Conservation (phyloP, 2,888 invertebrate genomes). For the Nemurella pictetii region DNA sequence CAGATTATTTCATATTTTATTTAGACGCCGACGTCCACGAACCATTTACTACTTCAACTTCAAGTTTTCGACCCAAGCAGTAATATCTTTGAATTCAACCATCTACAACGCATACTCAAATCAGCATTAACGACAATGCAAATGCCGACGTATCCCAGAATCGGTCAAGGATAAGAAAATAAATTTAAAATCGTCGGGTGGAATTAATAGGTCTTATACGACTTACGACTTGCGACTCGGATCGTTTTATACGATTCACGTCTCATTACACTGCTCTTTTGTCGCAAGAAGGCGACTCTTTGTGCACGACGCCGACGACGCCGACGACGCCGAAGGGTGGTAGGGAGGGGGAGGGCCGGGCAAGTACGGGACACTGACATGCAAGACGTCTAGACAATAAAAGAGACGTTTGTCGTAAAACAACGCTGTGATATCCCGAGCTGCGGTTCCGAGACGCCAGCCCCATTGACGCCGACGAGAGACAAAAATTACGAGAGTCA, state of each 20-base stretch:
- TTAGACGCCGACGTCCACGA: no score
- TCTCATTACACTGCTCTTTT: not conserved
- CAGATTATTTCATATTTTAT: no score
- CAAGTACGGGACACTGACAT: not conserved
- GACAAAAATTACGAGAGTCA: no score
- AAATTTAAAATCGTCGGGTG: not conserved
- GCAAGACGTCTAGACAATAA: not conserved
- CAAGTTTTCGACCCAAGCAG: no score
- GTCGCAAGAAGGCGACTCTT: not conserved
- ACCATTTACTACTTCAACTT: no score
- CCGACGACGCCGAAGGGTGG: not conserved
- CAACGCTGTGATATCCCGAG: not conserved
- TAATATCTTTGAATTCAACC: no score
- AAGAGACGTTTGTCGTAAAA: not conserved
- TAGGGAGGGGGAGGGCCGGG: not conserved
- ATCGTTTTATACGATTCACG: not conserved
- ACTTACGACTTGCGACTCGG: not conserved
- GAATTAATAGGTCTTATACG: not conserved
- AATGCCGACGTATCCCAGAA: not conserved
- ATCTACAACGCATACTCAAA: no score
- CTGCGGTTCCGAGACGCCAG: not conserved
- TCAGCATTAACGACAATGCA: not conserved
- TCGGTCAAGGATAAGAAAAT: not conserved
- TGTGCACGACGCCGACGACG: no score
- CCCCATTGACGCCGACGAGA: not conserved